Percentiles rank a stretch among this genome's conserved stretches.
Conservation (phyloP, 2,888 invertebrate genomes). For the Euzetes globulus region DNA sequence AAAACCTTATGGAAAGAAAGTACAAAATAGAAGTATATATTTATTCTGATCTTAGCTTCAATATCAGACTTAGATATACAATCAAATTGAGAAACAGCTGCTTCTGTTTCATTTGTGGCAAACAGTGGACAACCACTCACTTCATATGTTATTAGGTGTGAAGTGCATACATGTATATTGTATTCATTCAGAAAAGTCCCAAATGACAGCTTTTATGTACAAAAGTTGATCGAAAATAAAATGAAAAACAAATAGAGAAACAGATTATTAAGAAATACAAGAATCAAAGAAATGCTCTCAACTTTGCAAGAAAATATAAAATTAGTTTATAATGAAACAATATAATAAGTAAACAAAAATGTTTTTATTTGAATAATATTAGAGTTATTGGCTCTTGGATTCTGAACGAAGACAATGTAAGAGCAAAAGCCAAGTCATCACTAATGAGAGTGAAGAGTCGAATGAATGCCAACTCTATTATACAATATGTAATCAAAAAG, state of each 20-base stretch:
- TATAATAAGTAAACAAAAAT: not conserved
- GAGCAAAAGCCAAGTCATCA: not conserved
- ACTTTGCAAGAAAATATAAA: not conserved
- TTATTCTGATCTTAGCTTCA: not conserved
- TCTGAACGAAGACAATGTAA: not conserved
- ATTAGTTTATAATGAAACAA: not conserved
- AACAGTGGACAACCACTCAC: slow-evolving; percentile 4
- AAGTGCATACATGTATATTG: not conserved
- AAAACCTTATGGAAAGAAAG: not conserved
- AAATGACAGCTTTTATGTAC: slow-evolving; percentile 10
- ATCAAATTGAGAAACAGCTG: slow-evolving; percentile 11
- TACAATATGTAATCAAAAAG: slow-evolving; percentile 14
- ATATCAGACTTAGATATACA: not conserved
- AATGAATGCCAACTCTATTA: slow-evolving; percentile 4
- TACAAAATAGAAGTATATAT: not conserved
- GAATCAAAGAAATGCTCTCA: not conserved
- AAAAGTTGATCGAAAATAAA: not conserved
- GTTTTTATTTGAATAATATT: not conserved
- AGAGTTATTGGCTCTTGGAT: not conserved
- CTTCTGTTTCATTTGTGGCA: slow-evolving; percentile 1
- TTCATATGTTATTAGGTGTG: slow-evolving; percentile 17
- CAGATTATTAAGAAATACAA: not conserved
- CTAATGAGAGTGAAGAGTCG: not conserved
- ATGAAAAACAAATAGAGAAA: not conserved
- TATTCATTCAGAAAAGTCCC: not conserved